Evolutionary conservation across 2,888 invertebrate species (phyloP).

Genomic region (Altica lythri): DNA sequence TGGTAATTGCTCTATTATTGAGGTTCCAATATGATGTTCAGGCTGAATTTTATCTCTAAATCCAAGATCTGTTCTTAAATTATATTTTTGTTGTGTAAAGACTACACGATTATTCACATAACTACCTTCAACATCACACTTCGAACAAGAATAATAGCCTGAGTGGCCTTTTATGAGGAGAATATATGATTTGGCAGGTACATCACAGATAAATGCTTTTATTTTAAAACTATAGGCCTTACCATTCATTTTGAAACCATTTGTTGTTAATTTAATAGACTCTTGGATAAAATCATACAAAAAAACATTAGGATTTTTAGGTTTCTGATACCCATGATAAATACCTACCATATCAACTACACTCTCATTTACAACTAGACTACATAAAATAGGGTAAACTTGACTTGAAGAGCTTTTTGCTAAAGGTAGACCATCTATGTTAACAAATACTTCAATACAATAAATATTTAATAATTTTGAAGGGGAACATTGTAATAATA

Average conservation of each 20-base stretch:
- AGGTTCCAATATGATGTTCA: not conserved
- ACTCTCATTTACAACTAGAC: constrained; percentile 6
- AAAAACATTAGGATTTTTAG: constrained; percentile 12
- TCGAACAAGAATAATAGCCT: not conserved
- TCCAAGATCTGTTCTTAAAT: too few relatives aligned
- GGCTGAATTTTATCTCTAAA: not conserved
- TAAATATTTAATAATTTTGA: not conserved
- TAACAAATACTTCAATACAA: constrained; percentile 11
- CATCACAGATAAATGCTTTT: too few relatives aligned
- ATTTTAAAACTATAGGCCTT: too few relatives aligned
- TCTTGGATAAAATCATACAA: constrained; percentile 12
- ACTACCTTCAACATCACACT: not conserved
- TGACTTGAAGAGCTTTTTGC: constrained; percentile 23
- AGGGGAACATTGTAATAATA: not conserved
- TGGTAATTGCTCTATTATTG: not conserved
- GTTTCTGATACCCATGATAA: constrained; percentile 21
- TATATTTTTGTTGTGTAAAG: too few relatives aligned
- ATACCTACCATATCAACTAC: constrained; percentile 15
- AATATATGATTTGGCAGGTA: not conserved
- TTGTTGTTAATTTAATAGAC: constrained; percentile 24
- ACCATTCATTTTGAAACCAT: constrained; percentile 28
- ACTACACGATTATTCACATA: not conserved
- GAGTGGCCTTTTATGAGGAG: not conserved
- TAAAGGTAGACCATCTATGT: constrained; percentile 22
- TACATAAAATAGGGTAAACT: constrained; percentile 22